These are phyloP conservation scores for Lamprologus speciosus DNA, from an alignment of 2,113 vertebrate genomes.

Conservation along the genomic window DNA sequence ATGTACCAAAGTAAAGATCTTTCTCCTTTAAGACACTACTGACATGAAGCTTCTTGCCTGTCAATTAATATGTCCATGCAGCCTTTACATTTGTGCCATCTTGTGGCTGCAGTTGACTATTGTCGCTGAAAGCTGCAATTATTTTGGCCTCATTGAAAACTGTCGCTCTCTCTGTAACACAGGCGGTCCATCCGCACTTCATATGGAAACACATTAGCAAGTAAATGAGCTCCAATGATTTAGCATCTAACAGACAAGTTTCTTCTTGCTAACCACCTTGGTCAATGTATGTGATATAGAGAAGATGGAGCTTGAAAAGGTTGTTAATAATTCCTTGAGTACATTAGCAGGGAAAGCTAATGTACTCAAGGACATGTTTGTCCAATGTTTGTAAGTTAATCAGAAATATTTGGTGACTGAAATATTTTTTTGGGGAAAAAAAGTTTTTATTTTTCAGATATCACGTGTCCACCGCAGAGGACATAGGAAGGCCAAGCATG, in stretches of 20 bases:
- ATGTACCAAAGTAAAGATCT: not conserved
- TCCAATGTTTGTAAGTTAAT: not conserved
- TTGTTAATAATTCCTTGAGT: not conserved
- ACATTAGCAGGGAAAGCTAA: not conserved
- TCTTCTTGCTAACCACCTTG: not conserved
- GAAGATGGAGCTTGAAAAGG: not conserved
- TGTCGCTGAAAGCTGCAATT: not conserved
- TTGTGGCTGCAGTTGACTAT: not conserved
- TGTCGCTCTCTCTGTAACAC: not conserved
- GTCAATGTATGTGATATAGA: not conserved
- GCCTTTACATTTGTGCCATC: not conserved
- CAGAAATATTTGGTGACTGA: not conserved
- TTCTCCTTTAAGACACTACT: not conserved
- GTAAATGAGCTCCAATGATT: not conserved
- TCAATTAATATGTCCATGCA: not conserved
- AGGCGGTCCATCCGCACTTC: rapidly evolving
- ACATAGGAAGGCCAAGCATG: not conserved
- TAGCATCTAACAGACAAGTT: not conserved
- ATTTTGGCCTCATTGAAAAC: not conserved
- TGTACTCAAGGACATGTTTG: not conserved
- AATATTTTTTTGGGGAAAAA: not conserved
- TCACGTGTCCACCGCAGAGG: not conserved
- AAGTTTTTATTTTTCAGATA: not conserved
- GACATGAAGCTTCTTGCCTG: not conserved
- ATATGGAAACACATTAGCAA: not conserved